Base-by-base conservation (phyloP, 2,113 vertebrate species). In the Quiscalus mexicanus region DNA sequence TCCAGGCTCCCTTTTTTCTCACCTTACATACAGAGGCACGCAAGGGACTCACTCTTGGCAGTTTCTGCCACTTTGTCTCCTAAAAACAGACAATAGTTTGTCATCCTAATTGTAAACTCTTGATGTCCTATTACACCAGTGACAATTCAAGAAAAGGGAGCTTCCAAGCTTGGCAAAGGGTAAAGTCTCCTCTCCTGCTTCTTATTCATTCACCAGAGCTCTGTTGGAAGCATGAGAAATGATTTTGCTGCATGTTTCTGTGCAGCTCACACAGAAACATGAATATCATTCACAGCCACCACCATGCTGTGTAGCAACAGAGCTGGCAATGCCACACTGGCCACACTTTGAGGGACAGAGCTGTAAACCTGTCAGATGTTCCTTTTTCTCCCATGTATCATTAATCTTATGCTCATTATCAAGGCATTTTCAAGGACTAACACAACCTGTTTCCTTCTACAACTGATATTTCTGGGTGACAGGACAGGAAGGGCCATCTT, bases 131-230 rank as follows among this genome's bases (percentile, higher is more conserved):
- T 85, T 90, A 80, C 27, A 63, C 37, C 52, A 64, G 28, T 63
- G 75, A 88, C 67, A 91, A 37, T 59, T 80, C 55, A 90, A 42
- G 63, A 42, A 93, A 71, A 91, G 74, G 73, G 23, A 62, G n/a
- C 42, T 94, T 93, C 75, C 63, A 85, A 63, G 78, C 71, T 70
- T 92, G 85, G 53, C 59, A 87, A 69, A 95, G 59, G 33, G 33
- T 82, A 5, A 50, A 67, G 27, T 78, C 37, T 83, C 19, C 24
- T 82, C 27, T 90, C 33, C 25, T 86, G 69, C 49, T n/a, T 83
- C 42, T 50, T 75, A 12, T 55, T 77, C n/a, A 30, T 62, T 70
- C 80, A 84, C 35, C 55, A 62, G 17, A 42, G 67, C 4, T 50
- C 31, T 69, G 37, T 45, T 80, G 60, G 75, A 90, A 65, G 59